Base-by-base conservation (phyloP, 2,797 vertebrate genomes). In the Staurois parvus region DNA sequence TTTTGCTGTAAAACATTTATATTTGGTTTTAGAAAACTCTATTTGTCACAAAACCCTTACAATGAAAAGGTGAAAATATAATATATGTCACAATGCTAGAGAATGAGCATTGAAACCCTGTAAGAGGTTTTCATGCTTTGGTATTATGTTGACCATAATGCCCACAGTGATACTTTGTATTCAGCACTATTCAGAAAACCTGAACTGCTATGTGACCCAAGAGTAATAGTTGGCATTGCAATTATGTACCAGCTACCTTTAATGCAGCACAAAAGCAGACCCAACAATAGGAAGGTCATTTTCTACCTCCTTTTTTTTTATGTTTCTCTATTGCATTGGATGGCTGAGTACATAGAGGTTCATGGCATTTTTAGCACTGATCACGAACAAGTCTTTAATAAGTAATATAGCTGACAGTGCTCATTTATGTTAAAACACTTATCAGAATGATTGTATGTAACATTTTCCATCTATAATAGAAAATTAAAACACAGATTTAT, bases 111-210 rank as follows among this genome's bases (percentile, higher is more conserved):
- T 78, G 13, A 78, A 40, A 66, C 59, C 2, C 76, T 66, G 17
- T 66, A 19, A 66, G 34, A 42, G 32, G 13, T 78, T 78, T 78
- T 69, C 66, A 30, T 32, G 67, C 77, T 7, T 28, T 21, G 29
- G 40, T 37, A 79, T 79, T 37, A 40, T 76, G 48, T 66, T 81
- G 59, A 78, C 59, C 59, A 26, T 59, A 42, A 37, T 81, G 59
- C 64, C 59, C 76, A 66, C 34, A 76, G 6, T 66, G 40, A 74
- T 74, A 64, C n/a, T 77, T 84, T 62, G 72, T 78, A 77, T 84
- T 77, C 67, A 72, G 4, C 59, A 34, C 74, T 77, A 26, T 59
- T 72, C 75, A 70, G 28, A 9, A 84, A 72, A 84, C 29, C 52
- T 79, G 66, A 72, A 67, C 68, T 66, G 67, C 13, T 68, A 4